phyloP scores from a whole-genome alignment of 2,797 vertebrate species.

The Thripadectes ignobilis region DNA sequence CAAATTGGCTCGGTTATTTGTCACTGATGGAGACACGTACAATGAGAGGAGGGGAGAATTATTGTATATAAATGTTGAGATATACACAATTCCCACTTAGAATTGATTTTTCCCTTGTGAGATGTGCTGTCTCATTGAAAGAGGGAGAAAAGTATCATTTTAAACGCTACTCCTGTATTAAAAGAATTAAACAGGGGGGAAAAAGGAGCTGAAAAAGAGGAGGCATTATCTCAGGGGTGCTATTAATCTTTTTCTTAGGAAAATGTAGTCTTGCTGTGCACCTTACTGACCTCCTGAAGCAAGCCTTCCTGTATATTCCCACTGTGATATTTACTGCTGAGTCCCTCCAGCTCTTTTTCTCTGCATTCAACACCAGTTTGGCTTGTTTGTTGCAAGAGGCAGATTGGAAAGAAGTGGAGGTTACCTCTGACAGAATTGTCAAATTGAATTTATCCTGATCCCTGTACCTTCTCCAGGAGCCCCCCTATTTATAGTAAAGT shows the following conservation, averaged over 20 bases:
- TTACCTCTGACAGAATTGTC: slow-evolving; percentile 69
- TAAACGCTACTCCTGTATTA: not conserved
- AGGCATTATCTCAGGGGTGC: not conserved
- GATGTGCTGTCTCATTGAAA: not conserved
- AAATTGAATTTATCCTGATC: slow-evolving; percentile 71
- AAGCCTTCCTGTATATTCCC: not conserved
- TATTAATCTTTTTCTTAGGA: slow-evolving; percentile 28
- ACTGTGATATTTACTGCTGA: not conserved
- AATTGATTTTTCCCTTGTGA: slow-evolving; percentile 48
- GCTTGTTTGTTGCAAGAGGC: slow-evolving; percentile 14
- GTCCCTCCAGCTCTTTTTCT: not conserved
- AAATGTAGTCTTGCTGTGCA: not conserved
- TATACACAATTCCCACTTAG: not conserved
- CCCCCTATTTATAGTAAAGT: slow-evolving; percentile 61
- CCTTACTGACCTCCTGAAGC: not conserved
- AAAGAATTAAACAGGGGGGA: not conserved
- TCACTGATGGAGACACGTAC: not conserved
- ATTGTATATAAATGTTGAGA: slow-evolving; percentile 18
- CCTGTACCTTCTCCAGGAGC: slow-evolving; percentile 47
- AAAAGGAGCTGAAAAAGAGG: not conserved
- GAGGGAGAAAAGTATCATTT: not conserved
- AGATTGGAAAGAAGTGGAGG: slow-evolving; percentile 56
- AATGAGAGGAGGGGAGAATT: not conserved
- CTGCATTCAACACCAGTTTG: slow-evolving; percentile 35
- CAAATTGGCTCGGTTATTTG: not conserved